phyloP scores from a whole-genome alignment of 1,140 invertebrate species.

The Drosophila sechellia region DNA sequence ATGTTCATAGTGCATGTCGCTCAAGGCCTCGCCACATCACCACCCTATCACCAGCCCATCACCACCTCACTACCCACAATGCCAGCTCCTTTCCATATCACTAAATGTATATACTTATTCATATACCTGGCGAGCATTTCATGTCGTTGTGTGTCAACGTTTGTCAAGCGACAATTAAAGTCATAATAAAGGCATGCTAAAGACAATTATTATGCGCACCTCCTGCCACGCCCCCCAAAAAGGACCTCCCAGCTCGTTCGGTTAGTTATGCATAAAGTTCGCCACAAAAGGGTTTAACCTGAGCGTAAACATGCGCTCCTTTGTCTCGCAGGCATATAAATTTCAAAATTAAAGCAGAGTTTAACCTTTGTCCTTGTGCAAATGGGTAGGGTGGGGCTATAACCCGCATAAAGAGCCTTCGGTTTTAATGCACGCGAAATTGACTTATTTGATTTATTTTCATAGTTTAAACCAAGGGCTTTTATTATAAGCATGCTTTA shows the following conservation, averaged over 20 bases:
- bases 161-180: constrained; percentile 70
- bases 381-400: background rate
- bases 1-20: constrained; percentile 64
- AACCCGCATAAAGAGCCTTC: constrained; percentile 32
- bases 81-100: background rate
- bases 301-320: constrained; percentile 37
- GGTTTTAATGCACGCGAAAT: constrained; percentile 7
- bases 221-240: background rate
- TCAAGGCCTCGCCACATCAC: constrained; percentile 38
- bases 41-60: background rate
- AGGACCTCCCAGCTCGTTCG: constrained; percentile 21
- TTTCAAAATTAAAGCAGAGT: constrained; percentile 65
- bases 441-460: constrained; percentile 14
- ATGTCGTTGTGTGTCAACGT: constrained; percentile 24
- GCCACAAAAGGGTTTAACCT: constrained; percentile 56
- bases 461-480: background rate
- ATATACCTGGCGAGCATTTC: constrained; percentile 6
- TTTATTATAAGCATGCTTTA: background rate
- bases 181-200: constrained; percentile 63
- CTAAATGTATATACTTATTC: background rate
- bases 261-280: constrained; percentile 65
- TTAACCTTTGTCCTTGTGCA: constrained; percentile 44
- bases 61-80: constrained; percentile 4
- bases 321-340: constrained; percentile 39
- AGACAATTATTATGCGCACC: constrained; percentile 48